A percentile compares a stretch with the other conserved stretches of the same genome.
Conservation (phyloP, 2,797 vertebrate species). For the Microctenopoma steveboyesi region DNA sequence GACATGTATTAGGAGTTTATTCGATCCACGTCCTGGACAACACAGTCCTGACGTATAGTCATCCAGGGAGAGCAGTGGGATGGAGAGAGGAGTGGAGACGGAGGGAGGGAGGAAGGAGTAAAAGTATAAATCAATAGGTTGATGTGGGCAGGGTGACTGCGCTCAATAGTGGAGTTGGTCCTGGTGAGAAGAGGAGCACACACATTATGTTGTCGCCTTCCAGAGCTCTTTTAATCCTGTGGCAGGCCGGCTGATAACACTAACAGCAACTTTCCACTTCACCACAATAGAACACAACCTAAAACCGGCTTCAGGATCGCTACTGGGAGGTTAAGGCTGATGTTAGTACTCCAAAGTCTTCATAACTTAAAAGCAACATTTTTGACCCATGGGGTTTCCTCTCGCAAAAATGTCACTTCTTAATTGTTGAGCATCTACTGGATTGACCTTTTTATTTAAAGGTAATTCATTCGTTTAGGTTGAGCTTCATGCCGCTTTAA, state of each 20-base stretch:
- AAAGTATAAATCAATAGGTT: constrained; percentile 73
- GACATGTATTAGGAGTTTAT: constrained; percentile 64
- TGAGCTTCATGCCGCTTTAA: no score
- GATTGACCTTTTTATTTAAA: no score
- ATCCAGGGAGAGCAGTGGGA: constrained; percentile 48
- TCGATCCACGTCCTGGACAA: constrained; percentile 69
- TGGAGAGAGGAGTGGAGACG: constrained; percentile 38
- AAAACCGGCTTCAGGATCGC: background rate
- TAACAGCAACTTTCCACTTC: constrained; percentile 1
- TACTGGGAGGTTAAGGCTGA: constrained; percentile 1
- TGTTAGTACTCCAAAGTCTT: background rate
- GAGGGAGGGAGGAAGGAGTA: constrained; percentile 38
- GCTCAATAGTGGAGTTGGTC: constrained; percentile 60
- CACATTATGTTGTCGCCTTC: constrained; percentile 50
- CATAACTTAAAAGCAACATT: no score
- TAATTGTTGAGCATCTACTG: no score
- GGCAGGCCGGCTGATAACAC: constrained; percentile 21
- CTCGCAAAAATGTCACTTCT: no score
- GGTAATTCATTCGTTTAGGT: no score
- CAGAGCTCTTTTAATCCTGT: constrained; percentile 37
- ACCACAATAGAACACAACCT: background rate
- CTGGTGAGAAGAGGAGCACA: constrained; percentile 51
- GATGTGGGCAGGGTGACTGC: constrained; percentile 60
- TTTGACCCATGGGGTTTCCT: background rate
- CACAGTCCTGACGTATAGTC: constrained; percentile 61